Percentiles rank a stretch among this genome's conserved stretches.
Evolutionary conservation across 2,888 invertebrate species (phyloP).

Genomic region (Amiota communis): DNA sequence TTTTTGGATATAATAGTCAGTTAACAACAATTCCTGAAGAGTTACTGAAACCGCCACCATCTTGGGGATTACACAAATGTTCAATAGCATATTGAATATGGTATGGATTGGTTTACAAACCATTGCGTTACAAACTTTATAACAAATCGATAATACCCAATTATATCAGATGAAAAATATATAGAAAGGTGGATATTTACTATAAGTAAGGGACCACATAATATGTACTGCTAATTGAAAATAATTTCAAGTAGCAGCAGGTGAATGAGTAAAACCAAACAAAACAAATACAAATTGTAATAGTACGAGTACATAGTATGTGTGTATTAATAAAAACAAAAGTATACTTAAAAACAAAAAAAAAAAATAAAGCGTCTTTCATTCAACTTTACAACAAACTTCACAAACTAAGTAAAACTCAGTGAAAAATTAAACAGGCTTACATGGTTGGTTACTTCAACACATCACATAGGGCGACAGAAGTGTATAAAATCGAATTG

Average conservation of each 20-base stretch:
- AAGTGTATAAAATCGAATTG: not conserved
- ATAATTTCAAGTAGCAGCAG: constrained; percentile 54
- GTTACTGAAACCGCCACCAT: no score
- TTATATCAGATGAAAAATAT: no score
- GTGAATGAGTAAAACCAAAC: constrained; percentile 31
- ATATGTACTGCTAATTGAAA: constrained; percentile 57
- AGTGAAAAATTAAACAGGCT: constrained; percentile 22
- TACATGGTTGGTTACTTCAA: not conserved
- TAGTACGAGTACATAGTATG: no score
- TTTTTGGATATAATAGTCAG: no score
- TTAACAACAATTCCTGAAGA: no score
- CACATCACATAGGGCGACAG: not conserved
- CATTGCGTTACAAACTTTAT: no score
- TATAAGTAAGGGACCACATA: constrained; percentile 5
- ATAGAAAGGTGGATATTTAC: no score
- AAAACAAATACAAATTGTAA: constrained; percentile 16
- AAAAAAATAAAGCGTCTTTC: not conserved
- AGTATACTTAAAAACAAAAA: constrained; percentile 4
- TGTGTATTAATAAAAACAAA: not conserved
- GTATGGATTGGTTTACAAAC: no score
- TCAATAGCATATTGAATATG: no score
- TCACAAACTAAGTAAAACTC: constrained; percentile 14
- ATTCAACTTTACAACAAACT: constrained; percentile 1
- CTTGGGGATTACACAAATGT: no score
- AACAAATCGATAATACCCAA: no score